Conservation (phyloP, 2,797 vertebrate species). For the Vultur gryphus region DNA sequence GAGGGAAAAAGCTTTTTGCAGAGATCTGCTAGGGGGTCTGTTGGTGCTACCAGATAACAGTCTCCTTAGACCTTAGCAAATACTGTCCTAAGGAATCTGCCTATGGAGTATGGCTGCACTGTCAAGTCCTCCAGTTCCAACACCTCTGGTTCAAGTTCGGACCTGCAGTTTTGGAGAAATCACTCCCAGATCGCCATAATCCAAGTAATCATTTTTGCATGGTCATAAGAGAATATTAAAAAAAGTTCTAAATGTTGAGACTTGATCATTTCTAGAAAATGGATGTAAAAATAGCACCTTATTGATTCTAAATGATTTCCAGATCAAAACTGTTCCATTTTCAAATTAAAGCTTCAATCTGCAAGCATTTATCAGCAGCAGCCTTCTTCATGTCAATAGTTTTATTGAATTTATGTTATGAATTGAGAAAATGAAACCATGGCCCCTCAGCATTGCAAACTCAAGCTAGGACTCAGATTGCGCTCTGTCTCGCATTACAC, state of each 20-base stretch:
- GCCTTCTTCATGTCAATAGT: background rate
- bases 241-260: background rate
- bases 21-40: background rate
- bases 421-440: background rate
- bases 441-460: background rate
- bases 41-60: background rate
- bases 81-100: background rate
- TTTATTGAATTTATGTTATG: background rate
- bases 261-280: background rate
- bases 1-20: background rate
- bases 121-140: background rate
- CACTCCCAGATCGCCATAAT: background rate
- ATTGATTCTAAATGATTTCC: slow-evolving; percentile 21
- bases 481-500: background rate
- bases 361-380: background rate
- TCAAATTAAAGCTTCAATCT: background rate
- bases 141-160: background rate
- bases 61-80: background rate
- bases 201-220: background rate
- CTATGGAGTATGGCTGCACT: background rate
- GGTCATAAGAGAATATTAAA: background rate
- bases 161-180: background rate
- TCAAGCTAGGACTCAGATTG: background rate
- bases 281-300: background rate
- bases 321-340: background rate